Evolutionary conservation across 2,888 invertebrate species (phyloP), one percentile per base, ranked within the genome.

Genomic region (Dasypolia templi): DNA sequence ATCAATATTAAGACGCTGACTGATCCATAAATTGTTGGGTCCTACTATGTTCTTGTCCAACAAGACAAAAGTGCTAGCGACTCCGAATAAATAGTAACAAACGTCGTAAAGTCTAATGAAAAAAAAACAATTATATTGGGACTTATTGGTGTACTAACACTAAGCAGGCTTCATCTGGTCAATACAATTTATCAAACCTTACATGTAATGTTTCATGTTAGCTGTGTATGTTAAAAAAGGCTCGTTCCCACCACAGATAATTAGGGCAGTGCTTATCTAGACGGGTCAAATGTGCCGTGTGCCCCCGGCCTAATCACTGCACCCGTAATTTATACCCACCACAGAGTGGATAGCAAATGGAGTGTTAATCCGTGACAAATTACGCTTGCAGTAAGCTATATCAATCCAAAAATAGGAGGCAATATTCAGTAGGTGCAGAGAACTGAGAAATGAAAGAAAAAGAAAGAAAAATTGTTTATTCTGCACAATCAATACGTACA

Each of bases 221-320:
- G 55, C 44, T 56, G n/a, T 59, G 49, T 53, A 39, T 55, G 63
- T 63, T 76, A 72, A 42, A 39, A 65, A 72, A 74, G 53, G 64
- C 59, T 12, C 32, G 58, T 67, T 74, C 62, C 56, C 67, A 72
- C 67, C 73, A 55, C 63, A 72, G 77, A 83, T 80, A 84, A 84
- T 81, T 77, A 75, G 53, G 77, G 46, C 71, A 72, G 49, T 49
- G 68, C 58, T 61, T 86, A 84, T 84, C 84, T 86, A 69, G 84
- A 74, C 65, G 70, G 76, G 66, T 81, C 71, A 79, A 84, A 81
- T 85, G 72, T 73, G 78, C 75, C 81, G 66, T 78, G 63, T 69
- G 65, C 63, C 70, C 62, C 74, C 64, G 35, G 82, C 69, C 71
- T 81, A 84, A 85, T 85, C 75, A 65, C 17, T 44, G 39, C 51